Evolutionary conservation across 2,113 vertebrate genomes (phyloP), one percentile per base, ranked within the genome.

Genomic region (Hemiscyllium ocellatum): DNA sequence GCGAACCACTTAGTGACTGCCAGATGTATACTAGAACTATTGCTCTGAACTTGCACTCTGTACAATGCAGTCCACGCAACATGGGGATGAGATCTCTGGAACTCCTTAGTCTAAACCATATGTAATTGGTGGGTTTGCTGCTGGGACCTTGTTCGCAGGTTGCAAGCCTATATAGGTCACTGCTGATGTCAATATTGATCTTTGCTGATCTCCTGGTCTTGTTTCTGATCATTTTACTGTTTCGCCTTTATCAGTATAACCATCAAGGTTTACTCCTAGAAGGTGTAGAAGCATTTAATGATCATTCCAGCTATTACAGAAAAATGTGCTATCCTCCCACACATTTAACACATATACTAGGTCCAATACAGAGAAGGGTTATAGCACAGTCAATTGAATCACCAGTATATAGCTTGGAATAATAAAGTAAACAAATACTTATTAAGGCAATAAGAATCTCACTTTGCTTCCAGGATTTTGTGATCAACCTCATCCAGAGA

Each of bases 401-500:
- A 2, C 26, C 42, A 72, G 24, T 6, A 52, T 17, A 12, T 6
- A 70, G 24, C 22, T 42, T 83, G 78, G 12, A 91, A 42, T 33
- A 94, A 1, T 3, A 65, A 37, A 65, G n/a, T 68, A 65, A 42
- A 94, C 70, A 3, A 26, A 4, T 17, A 52, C 13, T 56, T 89
- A 50, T 6, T 13, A 70, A 69, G 68, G 68, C 0, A 95, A 76
- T 50, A 5, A 33, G 13, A 95, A 47, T 69, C 98, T 98, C 98
- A 99, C 99, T 99, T 99, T 96, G 99, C 99, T 97, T 99, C 99
- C 96, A 99, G 98, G 97, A 99, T 99, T 98, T 99, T 99, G 97
- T 99, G 99, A 97, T 99, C 99, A 96, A 99, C 99, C 97, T 99
- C 99, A 96, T 99, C 99, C 80, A 99, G 97, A 0, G 99, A 99